Evolutionary conservation across 2,113 vertebrate species (phyloP).

Genomic region (Sphaerodactylus townsendi): DNA sequence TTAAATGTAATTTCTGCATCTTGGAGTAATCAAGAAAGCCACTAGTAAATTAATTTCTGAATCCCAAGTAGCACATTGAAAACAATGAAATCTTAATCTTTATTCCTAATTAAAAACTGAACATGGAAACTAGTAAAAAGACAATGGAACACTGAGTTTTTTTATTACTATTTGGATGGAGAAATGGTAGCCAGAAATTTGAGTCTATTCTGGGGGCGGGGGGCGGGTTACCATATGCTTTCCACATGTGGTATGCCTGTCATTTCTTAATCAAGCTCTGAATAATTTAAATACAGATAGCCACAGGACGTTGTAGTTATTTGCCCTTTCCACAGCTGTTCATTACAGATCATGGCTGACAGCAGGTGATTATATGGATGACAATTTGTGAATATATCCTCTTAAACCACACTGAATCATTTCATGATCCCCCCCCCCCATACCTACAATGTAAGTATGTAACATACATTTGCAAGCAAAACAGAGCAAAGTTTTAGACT

Average conservation of each 20-base stretch:
- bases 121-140: slow-evolving; percentile 48
- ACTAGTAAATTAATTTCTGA: not conserved
- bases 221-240: slow-evolving; percentile 25
- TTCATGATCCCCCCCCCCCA: slow-evolving; percentile 59
- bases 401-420: slow-evolving; percentile 76
- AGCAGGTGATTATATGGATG: slow-evolving; percentile 69
- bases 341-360: slow-evolving; percentile 68
- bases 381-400: slow-evolving; percentile 67
- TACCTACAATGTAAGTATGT: slow-evolving; percentile 61
- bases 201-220: slow-evolving; percentile 42
- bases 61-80: not conserved
- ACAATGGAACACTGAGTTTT: slow-evolving; percentile 53
- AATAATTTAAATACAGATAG: slow-evolving; percentile 69
- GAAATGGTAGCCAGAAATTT: slow-evolving; percentile 43
- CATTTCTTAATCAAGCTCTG: slow-evolving; percentile 57
- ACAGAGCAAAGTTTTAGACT: slow-evolving; percentile 48
- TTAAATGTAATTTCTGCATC: not conserved
- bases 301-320: slow-evolving; percentile 52
- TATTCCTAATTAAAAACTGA: slow-evolving; percentile 34
- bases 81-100: not conserved
- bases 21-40: not conserved
- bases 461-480: slow-evolving; percentile 51
- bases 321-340: slow-evolving; percentile 67
- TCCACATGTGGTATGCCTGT: slow-evolving; percentile 50
- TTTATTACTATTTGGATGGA: slow-evolving; percentile 39